Evolutionary conservation across 2,888 invertebrate genomes (phyloP).

Genomic region (Drosophila kuntzei): DNA sequence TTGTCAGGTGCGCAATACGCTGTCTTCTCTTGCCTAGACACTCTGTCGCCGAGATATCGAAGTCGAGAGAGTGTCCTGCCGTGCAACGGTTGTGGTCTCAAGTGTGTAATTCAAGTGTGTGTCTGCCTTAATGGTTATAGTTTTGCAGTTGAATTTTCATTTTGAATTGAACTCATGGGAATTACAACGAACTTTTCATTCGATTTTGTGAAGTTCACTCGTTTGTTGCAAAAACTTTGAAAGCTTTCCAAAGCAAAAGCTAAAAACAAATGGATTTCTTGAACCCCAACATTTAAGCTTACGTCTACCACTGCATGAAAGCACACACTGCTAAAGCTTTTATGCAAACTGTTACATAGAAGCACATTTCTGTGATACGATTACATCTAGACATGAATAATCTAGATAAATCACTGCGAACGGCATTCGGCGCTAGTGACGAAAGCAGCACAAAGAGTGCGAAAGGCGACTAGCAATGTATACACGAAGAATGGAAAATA

Average conservation of each 20-base stretch:
- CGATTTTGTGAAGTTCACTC: background rate
- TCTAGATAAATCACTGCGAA: too few species aligned
- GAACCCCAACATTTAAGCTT: background rate
- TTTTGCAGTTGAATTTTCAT: conserved; percentile 1
- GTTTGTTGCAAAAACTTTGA: background rate
- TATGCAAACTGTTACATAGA: background rate
- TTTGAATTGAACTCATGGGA: conserved; percentile 12
- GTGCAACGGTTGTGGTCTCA: conserved; percentile 74
- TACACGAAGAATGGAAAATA: too few species aligned
- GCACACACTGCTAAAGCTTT: conserved; percentile 1
- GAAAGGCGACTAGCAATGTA: too few species aligned
- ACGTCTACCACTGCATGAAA: background rate
- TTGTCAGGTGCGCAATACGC: conserved; percentile 65
- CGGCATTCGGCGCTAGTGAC: too few species aligned
- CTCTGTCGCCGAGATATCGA: conserved; percentile 69
- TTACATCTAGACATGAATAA: too few species aligned
- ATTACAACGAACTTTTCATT: background rate
- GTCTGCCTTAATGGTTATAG: conserved; percentile 7
- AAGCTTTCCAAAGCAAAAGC: background rate
- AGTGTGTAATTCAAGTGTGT: conserved; percentile 61
- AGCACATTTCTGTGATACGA: background rate
- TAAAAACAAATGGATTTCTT: background rate
- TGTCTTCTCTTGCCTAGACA: conserved; percentile 61
- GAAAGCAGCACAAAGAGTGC: too few species aligned
- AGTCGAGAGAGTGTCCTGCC: conserved; percentile 39